Percentiles rank a stretch among this genome's conserved stretches.
Evolutionary conservation across 2,888 invertebrate genomes (phyloP).

Genomic region (Pseudococcus longispinus): DNA sequence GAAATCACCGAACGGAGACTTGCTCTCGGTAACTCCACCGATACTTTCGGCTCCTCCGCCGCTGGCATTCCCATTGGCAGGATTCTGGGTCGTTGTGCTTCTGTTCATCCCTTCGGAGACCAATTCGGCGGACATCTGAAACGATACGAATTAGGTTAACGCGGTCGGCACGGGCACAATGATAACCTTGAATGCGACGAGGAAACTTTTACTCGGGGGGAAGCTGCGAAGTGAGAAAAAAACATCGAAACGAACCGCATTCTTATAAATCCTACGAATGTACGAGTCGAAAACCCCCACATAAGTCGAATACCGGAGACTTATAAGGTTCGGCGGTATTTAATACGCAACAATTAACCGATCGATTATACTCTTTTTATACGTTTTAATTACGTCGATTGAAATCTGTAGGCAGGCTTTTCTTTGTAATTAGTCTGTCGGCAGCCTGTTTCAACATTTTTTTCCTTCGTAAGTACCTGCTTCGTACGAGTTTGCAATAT

Average conservation of each 20-base stretch:
- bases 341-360: constrained; percentile 10
- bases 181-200: not conserved
- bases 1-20: constrained; percentile 15
- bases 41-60: not conserved
- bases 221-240: not conserved
- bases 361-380: not conserved
- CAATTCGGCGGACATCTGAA: constrained; percentile 37
- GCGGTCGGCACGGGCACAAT: not conserved
- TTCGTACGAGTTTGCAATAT: not conserved
- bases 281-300: not conserved
- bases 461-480: not conserved
- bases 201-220: not conserved
- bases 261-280: constrained; percentile 17
- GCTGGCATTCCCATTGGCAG: not conserved
- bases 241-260: not conserved
- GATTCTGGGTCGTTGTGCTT: not conserved
- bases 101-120: not conserved
- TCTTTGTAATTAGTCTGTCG: not conserved
- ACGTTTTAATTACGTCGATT: not conserved
- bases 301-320: not conserved
- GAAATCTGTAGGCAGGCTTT: not conserved
- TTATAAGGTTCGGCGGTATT: constrained; percentile 4
- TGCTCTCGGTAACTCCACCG: not conserved
- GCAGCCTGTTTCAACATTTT: not conserved
- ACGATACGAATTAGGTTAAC: not conserved